Evolutionary conservation across 2,797 vertebrate species (phyloP), one percentile per base, ranked within the genome.

Genomic region (Mionectes olivaceus): DNA sequence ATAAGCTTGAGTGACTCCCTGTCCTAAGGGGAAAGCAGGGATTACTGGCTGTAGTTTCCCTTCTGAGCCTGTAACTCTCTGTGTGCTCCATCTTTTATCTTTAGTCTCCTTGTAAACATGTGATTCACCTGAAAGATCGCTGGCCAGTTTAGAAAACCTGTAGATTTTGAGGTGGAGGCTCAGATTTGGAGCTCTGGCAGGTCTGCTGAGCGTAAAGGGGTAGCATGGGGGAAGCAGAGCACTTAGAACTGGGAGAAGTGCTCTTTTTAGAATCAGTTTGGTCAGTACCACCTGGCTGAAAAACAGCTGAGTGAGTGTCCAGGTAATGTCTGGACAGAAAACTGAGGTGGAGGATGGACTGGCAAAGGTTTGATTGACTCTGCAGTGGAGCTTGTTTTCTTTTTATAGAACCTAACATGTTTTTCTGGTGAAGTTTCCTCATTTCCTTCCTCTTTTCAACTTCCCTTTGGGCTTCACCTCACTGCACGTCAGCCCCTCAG

Each of bases 391-490:
- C 18, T 81, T 57, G 50, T 52, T 60, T 80, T 5, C 27, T 76
- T 87, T 60, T 78, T 64, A 21, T 21, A 76, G 61, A 71, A 16
- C 52, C 5, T 35, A 28, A 37, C 10, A 2, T 2, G 19, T 25
- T 87, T 57, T 22, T 71, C 32, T 55, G 35, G 6, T 27, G 46
- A 69, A 90, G 60, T 32, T 55, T 74, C 44, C 60, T 17, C 18
- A 13, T 77, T 91, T 95, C 68, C 76, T 95, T 95, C 91, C 30
- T 73, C n/a, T 87, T 89, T 44, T 53, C 39, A 16, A 59, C 56
- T 91, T 93, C 65, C 41, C 32, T 67, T 85, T 74, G 41, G 30
- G 8, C 27, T 12, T 74, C 17, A 1, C 3, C 2, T 69, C 69
- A 46, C 17, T 87, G 24, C 0, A 0, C 13, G 18, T 41, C 32